A percentile compares a stretch with the other conserved stretches of the same genome.
Evolutionary conservation across 2,113 vertebrate species (phyloP).

Genomic region (Microcebus ravelobensis): DNA sequence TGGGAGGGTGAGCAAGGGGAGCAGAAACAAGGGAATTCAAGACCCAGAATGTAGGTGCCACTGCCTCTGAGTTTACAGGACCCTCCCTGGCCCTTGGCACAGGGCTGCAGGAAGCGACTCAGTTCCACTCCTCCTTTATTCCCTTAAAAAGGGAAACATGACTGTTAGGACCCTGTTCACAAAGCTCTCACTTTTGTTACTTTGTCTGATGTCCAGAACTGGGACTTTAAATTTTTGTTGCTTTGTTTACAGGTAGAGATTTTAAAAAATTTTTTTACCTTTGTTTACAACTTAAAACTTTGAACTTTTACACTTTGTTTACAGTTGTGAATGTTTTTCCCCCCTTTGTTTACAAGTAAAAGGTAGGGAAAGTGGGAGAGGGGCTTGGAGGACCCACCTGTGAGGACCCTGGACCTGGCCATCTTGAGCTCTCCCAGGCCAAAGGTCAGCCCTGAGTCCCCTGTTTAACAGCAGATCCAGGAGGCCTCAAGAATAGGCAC

Average conservation of each 20-base stretch:
- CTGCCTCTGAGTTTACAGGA: conserved; percentile 67
- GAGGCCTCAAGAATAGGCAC: neutral
- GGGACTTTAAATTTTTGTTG: conserved; percentile 60
- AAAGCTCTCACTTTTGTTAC: conserved; percentile 39
- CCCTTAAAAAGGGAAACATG: conserved; percentile 47
- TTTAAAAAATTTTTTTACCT: conserved; percentile 4
- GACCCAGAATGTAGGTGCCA: conserved; percentile 64
- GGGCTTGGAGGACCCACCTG: neutral
- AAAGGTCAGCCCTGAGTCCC: conserved; percentile 35
- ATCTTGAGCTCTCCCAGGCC: neutral
- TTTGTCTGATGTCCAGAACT: conserved; percentile 56
- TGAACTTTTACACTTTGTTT: conserved; percentile 71
- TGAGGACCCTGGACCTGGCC: conserved; percentile 18
- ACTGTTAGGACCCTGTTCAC: conserved; percentile 66
- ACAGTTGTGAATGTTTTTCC: conserved; percentile 44
- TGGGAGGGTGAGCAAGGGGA: neutral
- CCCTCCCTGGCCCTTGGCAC: conserved; percentile 17
- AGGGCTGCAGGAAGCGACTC: conserved; percentile 26
- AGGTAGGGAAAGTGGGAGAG: conserved; percentile 38
- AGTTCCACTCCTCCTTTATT: neutral
- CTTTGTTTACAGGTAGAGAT: conserved; percentile 73
- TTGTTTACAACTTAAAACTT: conserved; percentile 65
- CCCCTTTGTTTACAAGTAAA: conserved; percentile 68
- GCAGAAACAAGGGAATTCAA: conserved; percentile 37
- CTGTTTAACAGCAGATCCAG: neutral